A percentile compares a stretch with the other conserved stretches of the same genome.
Evolutionary conservation across 2,888 invertebrate genomes (phyloP).

Genomic region (Galerucella pusilla): DNA sequence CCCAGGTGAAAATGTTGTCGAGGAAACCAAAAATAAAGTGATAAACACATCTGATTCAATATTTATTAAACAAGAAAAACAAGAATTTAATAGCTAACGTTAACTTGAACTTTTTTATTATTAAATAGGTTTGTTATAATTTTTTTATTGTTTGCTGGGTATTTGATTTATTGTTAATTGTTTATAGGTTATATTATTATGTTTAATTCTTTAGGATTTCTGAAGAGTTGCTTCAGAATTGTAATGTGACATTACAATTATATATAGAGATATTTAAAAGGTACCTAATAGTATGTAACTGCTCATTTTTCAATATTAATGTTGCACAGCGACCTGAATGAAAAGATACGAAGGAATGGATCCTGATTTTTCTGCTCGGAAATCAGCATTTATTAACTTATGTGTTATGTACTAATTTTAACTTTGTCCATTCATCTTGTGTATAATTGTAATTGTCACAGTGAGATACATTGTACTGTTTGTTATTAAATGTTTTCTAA

Average conservation of each 20-base stretch:
- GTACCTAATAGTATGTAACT: not conserved
- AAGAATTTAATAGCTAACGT: constrained; percentile 27
- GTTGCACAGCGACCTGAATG: not conserved
- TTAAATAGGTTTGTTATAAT: constrained; percentile 8
- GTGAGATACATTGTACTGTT: not conserved
- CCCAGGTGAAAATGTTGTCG: not conserved
- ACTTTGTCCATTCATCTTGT: not conserved
- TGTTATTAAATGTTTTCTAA: constrained; percentile 5
- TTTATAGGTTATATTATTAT: constrained; percentile 10
- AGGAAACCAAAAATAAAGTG: not conserved
- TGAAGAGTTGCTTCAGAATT: not conserved
- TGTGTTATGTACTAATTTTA: not conserved
- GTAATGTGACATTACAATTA: not conserved
- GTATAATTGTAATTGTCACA: not conserved
- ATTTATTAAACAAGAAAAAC: constrained; percentile 24
- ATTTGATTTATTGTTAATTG: constrained; percentile 9
- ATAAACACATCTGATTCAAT: not conserved
- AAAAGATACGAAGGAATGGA: too few relatives aligned
- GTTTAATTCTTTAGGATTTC: not conserved
- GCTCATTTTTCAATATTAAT: not conserved
- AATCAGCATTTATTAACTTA: not conserved
- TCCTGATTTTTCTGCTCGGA: not conserved
- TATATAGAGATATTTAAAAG: not conserved
- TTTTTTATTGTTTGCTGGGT: constrained; percentile 12
- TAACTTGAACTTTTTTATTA: constrained; percentile 9